Percentiles rank a stretch among this genome's conserved stretches.
These are phyloP conservation scores for Acleris literana DNA, from an alignment of 2,888 invertebrate genomes.

Conservation along the genomic window DNA sequence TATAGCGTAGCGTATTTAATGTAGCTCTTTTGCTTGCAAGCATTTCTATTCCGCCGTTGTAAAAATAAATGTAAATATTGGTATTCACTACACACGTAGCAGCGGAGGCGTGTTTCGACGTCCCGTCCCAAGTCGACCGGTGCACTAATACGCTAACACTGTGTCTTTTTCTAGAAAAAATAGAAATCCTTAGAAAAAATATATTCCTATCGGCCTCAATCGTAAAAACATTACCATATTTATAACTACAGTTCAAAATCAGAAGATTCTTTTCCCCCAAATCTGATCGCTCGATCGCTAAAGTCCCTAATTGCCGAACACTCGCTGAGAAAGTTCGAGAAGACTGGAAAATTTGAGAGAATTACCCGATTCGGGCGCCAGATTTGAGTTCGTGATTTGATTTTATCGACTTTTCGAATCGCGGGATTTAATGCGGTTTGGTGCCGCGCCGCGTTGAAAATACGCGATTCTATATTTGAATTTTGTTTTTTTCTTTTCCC, in stretches of 20 bases:
- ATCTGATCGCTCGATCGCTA: constrained; percentile 47
- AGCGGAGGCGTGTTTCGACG: too few species aligned
- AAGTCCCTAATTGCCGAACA: constrained; percentile 48
- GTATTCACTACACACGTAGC: neutral
- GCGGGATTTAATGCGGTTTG: constrained; percentile 27
- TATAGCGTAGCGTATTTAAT: constrained; percentile 22
- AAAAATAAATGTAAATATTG: neutral
- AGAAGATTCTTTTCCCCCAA: constrained; percentile 28
- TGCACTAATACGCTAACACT: too few species aligned
- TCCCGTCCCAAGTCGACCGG: too few species aligned
- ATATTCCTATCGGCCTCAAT: neutral
- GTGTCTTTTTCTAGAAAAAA: too few species aligned
- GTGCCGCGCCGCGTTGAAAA: constrained; percentile 16
- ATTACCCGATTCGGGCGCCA: constrained; percentile 31
- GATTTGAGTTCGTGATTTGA: constrained; percentile 38
- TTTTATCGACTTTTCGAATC: constrained; percentile 36
- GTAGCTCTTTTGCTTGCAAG: constrained; percentile 22
- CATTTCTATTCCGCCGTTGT: constrained; percentile 8
- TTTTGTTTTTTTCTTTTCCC: neutral
- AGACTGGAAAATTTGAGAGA: constrained; percentile 37
- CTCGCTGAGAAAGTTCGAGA: constrained; percentile 35
- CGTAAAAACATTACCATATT: constrained; percentile 19
- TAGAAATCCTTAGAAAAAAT: too few species aligned
- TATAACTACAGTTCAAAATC: constrained; percentile 17
- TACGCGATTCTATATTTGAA: constrained; percentile 21